A percentile compares a stretch with the other conserved stretches of the same genome.
Evolutionary conservation across 2,797 vertebrate genomes (phyloP).

Genomic region (Mormyrus hasselquistii): DNA sequence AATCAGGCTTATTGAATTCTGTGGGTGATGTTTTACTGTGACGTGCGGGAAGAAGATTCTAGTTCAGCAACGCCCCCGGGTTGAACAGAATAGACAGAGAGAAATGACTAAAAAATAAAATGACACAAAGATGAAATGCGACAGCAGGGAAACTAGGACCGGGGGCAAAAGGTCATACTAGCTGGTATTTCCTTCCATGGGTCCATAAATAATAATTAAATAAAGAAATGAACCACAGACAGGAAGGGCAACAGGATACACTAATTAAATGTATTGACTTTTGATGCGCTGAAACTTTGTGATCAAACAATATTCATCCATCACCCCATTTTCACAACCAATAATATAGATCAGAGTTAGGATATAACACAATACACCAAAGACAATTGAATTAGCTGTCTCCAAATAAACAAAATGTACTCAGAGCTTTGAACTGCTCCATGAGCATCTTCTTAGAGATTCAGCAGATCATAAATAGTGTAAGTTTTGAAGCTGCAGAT

Average conservation of each 20-base stretch:
- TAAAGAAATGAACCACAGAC: neutral
- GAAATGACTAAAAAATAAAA: neutral
- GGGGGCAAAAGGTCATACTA: neutral
- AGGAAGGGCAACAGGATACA: neutral
- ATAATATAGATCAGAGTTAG: neutral
- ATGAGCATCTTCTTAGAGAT: neutral
- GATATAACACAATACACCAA: neutral
- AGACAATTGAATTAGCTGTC: neutral
- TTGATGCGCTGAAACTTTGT: neutral
- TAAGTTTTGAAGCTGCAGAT: neutral
- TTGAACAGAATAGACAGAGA: neutral
- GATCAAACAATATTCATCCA: neutral
- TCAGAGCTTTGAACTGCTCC: neutral
- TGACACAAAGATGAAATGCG: neutral
- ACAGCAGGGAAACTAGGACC: neutral
- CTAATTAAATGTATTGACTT: constrained; percentile 10
- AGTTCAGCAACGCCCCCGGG: neutral
- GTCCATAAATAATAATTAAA: neutral
- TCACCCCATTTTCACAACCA: neutral
- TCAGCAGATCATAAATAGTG: neutral
- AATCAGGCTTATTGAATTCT: constrained; percentile 4
- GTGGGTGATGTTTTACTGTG: neutral
- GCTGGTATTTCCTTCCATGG: neutral
- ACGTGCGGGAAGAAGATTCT: neutral
- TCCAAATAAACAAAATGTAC: neutral